Evolutionary conservation across 2,797 vertebrate genomes (phyloP).

Genomic region (Chelon labrosus): DNA sequence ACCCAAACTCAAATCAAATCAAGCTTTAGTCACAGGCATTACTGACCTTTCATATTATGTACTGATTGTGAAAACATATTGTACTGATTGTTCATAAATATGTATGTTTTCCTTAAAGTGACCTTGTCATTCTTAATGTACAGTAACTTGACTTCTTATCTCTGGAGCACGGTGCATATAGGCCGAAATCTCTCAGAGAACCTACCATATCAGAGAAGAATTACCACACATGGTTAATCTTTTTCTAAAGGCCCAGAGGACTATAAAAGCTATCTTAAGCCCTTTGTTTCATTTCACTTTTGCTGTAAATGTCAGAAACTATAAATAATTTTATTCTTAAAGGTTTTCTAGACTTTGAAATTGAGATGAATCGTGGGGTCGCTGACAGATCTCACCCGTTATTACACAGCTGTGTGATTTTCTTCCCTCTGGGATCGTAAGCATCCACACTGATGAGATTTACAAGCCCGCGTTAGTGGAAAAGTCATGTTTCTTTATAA

Average conservation of each 20-base stretch:
- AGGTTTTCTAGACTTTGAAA: slow-evolving; percentile 55
- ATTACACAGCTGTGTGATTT: slow-evolving; percentile 57
- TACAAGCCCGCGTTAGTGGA: slow-evolving; percentile 44
- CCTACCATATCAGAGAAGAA: slow-evolving; percentile 4
- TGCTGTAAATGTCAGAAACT: slow-evolving; percentile 58
- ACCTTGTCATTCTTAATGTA: not conserved
- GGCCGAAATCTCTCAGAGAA: slow-evolving; percentile 1
- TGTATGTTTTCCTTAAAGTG: not conserved
- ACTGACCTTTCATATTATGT: not conserved
- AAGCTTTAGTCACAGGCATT: not conserved
- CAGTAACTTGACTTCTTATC: not conserved
- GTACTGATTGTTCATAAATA: not conserved
- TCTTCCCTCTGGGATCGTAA: slow-evolving; percentile 35
- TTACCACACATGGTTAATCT: not conserved
- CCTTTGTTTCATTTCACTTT: slow-evolving; percentile 49
- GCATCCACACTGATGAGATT: slow-evolving; percentile 48
- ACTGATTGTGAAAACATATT: not conserved
- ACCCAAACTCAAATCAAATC: slow-evolving; percentile 20
- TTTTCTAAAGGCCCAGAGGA: slow-evolving; percentile 13
- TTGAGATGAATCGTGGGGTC: slow-evolving; percentile 52
- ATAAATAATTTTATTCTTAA: slow-evolving; percentile 58
- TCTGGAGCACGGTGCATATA: not conserved
- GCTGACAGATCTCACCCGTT: slow-evolving; percentile 50
- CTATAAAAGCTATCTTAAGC: slow-evolving; percentile 11
- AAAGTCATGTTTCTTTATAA: slow-evolving; percentile 42